Evolutionary conservation across 37 sponge, comb jelly and placozoan genomes (phyloP).

Genomic region (Dysidea cf. avara): DNA sequence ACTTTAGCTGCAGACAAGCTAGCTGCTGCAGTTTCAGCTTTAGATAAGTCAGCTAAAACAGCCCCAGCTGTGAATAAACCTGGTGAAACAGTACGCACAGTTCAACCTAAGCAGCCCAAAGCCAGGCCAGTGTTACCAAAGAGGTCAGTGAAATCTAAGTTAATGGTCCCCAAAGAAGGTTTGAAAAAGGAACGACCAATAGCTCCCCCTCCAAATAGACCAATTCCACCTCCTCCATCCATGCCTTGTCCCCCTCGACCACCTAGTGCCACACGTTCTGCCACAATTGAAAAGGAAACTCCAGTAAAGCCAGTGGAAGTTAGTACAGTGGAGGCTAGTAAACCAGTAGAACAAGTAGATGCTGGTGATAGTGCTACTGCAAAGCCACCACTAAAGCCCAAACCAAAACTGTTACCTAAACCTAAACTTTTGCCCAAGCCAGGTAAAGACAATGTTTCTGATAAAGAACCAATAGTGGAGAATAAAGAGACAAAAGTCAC

Average conservation of each 20-base stretch:
- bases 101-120: neutral
- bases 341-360: neutral
- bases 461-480: too few species aligned
- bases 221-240: conserved; percentile 57
- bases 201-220: conserved; percentile 59
- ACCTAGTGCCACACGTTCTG: too few species aligned
- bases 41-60: neutral
- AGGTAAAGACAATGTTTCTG: neutral
- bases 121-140: neutral
- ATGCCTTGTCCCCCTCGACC: conserved; percentile 2
- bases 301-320: neutral
- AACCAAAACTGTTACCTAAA: conserved; percentile 2
- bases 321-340: neutral
- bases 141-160: neutral
- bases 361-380: neutral
- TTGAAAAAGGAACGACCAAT: conserved; percentile 3
- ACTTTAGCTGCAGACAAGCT: neutral
- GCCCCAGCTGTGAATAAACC: conserved; percentile 1
- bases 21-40: neutral
- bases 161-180: neutral
- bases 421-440: conserved; percentile 6
- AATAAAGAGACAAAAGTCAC: neutral
- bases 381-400: conserved; percentile 20
- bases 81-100: neutral
- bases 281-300: neutral